Percentiles rank a stretch among this genome's conserved stretches.
These are phyloP conservation scores for Agonopterix heracliana DNA, from an alignment of 2,888 invertebrate genomes.

Conservation along the genomic window DNA sequence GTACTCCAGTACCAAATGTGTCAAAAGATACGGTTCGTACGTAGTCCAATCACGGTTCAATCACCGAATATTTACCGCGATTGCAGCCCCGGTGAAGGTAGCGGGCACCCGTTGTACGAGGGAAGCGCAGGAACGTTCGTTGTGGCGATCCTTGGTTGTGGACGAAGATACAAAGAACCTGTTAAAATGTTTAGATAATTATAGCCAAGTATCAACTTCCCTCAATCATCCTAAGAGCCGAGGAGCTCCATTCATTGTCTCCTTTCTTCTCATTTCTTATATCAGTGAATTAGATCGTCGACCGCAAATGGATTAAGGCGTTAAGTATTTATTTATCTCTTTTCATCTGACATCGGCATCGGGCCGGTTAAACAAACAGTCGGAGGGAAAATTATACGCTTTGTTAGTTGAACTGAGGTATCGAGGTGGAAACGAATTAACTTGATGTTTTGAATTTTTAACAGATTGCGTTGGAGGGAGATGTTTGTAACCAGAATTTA, in stretches of 20 bases:
- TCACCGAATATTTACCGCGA: too few relatives aligned
- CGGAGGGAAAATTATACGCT: constrained; percentile 51
- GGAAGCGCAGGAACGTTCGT: too few relatives aligned
- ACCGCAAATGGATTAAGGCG: constrained; percentile 64
- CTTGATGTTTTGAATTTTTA: too few relatives aligned
- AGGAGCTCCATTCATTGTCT: constrained; percentile 25
- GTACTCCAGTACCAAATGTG: too few relatives aligned
- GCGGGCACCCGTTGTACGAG: too few relatives aligned
- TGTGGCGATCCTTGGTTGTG: too few relatives aligned
- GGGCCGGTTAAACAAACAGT: constrained; percentile 54
- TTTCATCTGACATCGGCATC: constrained; percentile 51
- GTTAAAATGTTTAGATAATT: not conserved
- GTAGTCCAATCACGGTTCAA: too few relatives aligned
- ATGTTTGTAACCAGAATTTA: too few relatives aligned
- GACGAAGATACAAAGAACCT: not conserved
- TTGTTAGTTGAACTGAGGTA: constrained; percentile 28
- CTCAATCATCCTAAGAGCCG: not conserved
- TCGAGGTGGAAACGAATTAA: too few relatives aligned
- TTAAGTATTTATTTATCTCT: constrained; percentile 70
- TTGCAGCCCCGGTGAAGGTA: too few relatives aligned
- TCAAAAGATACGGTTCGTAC: too few relatives aligned
- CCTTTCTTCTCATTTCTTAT: constrained; percentile 49
- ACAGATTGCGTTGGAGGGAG: too few relatives aligned
- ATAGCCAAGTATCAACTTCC: constrained; percentile 28
- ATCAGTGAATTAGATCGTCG: constrained; percentile 52